These are phyloP conservation scores for Heterodera carotae DNA, from an alignment of 1,140 invertebrate genomes.

Conservation along the genomic window DNA sequence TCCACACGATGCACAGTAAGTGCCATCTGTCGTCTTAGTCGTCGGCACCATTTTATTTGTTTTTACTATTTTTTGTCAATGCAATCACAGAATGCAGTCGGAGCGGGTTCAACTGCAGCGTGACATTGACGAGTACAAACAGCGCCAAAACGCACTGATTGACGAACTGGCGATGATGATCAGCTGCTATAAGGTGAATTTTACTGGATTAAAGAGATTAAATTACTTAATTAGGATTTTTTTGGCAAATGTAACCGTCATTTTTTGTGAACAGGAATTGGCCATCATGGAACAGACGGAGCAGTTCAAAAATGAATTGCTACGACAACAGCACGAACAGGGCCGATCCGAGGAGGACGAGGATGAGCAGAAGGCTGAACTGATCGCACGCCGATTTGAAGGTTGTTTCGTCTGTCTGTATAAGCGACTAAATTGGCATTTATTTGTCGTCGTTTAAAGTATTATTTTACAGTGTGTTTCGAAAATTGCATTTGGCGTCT, in stretches of 20 bases:
- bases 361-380: slow-evolving; percentile 68
- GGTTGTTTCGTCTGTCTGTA: not conserved
- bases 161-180: slow-evolving; percentile 90
- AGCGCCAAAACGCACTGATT: slow-evolving; percentile 79
- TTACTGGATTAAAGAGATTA: not conserved
- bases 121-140: slow-evolving; percentile 85
- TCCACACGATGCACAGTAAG: slow-evolving; percentile 7
- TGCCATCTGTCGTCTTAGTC: no score
- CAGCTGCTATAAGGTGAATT: slow-evolving; percentile 75
- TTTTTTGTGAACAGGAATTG: slow-evolving; percentile 67
- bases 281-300: slow-evolving; percentile 51
- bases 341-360: slow-evolving; percentile 31
- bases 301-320: slow-evolving; percentile 69
- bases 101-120: slow-evolving; percentile 35
- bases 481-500: slow-evolving; percentile 97
- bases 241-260: not conserved
- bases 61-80: not conserved
- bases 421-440: not conserved
- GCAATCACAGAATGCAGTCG: slow-evolving; percentile 34
- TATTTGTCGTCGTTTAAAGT: not conserved
- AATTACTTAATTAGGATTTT: no score
- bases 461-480: slow-evolving; percentile 78
- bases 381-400: slow-evolving; percentile 84
- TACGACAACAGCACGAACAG: slow-evolving; percentile 31
- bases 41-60: not conserved